Conservation (phyloP, 2,113 vertebrate species). For the Crotalus tigris region DNA sequence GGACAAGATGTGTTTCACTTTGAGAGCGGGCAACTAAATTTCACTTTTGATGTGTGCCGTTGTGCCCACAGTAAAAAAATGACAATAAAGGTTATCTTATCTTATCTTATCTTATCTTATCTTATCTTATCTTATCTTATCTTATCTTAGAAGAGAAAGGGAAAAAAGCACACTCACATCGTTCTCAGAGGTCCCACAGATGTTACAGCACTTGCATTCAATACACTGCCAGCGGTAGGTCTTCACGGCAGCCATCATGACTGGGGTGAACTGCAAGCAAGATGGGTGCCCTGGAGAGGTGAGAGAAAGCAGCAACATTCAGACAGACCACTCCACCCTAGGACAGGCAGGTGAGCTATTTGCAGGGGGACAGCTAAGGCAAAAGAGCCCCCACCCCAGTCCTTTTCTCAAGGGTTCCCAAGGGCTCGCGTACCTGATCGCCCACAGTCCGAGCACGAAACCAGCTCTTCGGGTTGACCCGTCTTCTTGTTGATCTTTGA, state of each 20-base stretch:
- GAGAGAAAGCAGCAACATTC: background rate
- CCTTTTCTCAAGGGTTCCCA: background rate
- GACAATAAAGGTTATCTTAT: too few relatives aligned
- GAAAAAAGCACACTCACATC: constrained; percentile 73
- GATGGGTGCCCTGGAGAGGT: constrained; percentile 84
- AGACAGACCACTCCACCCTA: background rate
- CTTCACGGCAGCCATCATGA: constrained; percentile 97
- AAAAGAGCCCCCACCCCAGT: background rate
- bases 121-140: too few relatives aligned
- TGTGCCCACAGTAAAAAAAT: too few relatives aligned
- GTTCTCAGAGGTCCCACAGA: constrained; percentile 93
- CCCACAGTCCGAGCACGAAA: constrained; percentile 95
- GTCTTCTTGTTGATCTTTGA: constrained; percentile 97
- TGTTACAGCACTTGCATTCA: constrained; percentile 97
- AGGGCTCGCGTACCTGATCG: constrained; percentile 77
- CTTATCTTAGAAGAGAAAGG: too few relatives aligned
- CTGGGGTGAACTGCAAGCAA: constrained; percentile 93
- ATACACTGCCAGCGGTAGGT: constrained; percentile 98
- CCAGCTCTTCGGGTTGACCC: constrained; percentile 88
- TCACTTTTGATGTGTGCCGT: too few relatives aligned
- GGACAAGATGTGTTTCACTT: background rate
- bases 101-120: too few relatives aligned
- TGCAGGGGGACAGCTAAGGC: too few relatives aligned
- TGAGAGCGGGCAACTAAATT: too few relatives aligned
- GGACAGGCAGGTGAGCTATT: background rate